Evolutionary conservation across 2,888 invertebrate genomes (phyloP).

Genomic region (Torymus auratus): DNA sequence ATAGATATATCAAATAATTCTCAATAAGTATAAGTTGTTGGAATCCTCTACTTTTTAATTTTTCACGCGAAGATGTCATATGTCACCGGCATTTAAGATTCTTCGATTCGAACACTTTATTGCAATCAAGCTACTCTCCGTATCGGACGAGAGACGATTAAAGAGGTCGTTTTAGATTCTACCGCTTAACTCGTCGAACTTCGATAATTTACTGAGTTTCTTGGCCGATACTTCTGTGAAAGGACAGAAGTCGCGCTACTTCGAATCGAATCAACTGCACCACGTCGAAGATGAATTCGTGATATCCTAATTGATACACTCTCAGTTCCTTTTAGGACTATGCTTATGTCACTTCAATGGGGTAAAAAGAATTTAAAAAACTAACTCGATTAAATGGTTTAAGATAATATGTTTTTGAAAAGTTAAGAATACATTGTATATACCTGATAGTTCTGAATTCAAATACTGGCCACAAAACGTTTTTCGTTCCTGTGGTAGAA

Average conservation of each 20-base stretch:
- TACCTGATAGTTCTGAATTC: no score
- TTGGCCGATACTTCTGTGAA: conserved; percentile 55
- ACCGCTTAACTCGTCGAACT: conserved; percentile 55
- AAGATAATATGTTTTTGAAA: no score
- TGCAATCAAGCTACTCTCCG: conserved; percentile 54
- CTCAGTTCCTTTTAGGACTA: neutral
- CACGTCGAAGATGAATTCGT: conserved; percentile 25
- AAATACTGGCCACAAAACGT: no score
- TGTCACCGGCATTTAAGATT: conserved; percentile 55
- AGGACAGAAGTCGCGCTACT: conserved; percentile 51
- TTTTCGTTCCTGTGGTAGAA: no score
- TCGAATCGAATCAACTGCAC: conserved; percentile 38
- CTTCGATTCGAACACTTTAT: conserved; percentile 54
- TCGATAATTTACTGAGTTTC: conserved; percentile 57
- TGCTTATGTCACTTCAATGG: no score
- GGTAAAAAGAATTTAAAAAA: no score
- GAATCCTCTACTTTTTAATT: neutral
- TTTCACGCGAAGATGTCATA: conserved; percentile 64
- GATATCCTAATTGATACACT: conserved; percentile 38
- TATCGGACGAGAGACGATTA: conserved; percentile 51
- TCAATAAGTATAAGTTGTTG: no score
- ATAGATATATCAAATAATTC: no score
- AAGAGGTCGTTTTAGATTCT: conserved; percentile 58
- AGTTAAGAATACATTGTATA: no score
- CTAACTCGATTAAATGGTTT: no score